Percentiles rank a stretch among this genome's conserved stretches.
Conservation (phyloP, 2,797 vertebrate genomes). For the Florisuga fusca region DNA sequence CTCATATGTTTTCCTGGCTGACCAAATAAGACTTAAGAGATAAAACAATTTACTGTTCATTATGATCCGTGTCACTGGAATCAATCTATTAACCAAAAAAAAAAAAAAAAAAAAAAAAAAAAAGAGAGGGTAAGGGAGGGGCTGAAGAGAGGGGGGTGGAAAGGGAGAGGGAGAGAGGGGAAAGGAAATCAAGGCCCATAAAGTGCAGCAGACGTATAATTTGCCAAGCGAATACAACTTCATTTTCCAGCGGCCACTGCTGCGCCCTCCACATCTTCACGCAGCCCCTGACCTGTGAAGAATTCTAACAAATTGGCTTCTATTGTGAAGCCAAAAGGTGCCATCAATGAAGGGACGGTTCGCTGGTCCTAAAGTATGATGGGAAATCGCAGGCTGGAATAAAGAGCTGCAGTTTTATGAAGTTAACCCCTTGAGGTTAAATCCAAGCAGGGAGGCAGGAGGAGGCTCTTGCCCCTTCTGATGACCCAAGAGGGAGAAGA, state of each 20-base stretch:
- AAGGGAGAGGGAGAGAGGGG: conserved; percentile 73
- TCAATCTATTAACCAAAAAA: conserved; percentile 98
- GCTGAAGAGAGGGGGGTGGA: conserved; percentile 31
- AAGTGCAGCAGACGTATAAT: conserved; percentile 96
- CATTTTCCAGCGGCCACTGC: conserved; percentile 91
- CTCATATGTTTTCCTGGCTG: conserved; percentile 99
- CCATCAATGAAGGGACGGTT: conserved; percentile 98
- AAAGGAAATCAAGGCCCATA: conserved; percentile 88
- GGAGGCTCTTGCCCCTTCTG: background rate
- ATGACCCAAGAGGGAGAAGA: background rate
- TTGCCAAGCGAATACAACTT: conserved; percentile 93
- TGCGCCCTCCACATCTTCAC: conserved; percentile 89
- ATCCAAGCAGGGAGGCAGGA: conserved; percentile 58
- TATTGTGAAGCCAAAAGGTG: conserved; percentile 99
- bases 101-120: conserved; percentile 52
- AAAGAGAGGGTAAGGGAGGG: conserved; percentile 48
- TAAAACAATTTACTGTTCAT: conserved; percentile 99
- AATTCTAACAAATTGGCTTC: conserved; percentile 99
- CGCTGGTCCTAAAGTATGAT: conserved; percentile 98
- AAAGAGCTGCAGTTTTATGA: conserved; percentile 93
- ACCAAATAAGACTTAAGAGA: conserved; percentile 99
- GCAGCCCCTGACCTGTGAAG: conserved; percentile 99
- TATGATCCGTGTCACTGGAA: conserved; percentile 99
- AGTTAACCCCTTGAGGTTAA: conserved; percentile 92
- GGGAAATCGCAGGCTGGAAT: conserved; percentile 91